Evolutionary conservation across 2,113 vertebrate species (phyloP).

Genomic region (Danio rerio): GRCz12tu NC_133194.1:32266001-32266500

Average conservation of each 20-base stretch:
- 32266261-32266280: background rate
- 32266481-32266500: too few relatives aligned
- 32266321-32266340: background rate
- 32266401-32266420: too few relatives aligned
- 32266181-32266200: too few relatives aligned
- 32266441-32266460: too few relatives aligned
- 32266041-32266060: background rate
- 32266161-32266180: too few relatives aligned
- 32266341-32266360: background rate
- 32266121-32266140: background rate
- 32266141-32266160: background rate
- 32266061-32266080: too few relatives aligned
- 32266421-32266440: too few relatives aligned
- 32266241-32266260: background rate
- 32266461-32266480: too few relatives aligned
- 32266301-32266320: background rate
- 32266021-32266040: background rate
- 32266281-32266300: background rate
- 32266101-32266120: background rate
- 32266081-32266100: background rate
- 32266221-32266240: background rate
- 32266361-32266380: background rate
- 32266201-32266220: background rate
- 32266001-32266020: background rate
- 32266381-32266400: too few relatives aligned